phyloP scores from a whole-genome alignment of 2,888 invertebrate genomes.

The Nephrotoma guestfalica region DNA sequence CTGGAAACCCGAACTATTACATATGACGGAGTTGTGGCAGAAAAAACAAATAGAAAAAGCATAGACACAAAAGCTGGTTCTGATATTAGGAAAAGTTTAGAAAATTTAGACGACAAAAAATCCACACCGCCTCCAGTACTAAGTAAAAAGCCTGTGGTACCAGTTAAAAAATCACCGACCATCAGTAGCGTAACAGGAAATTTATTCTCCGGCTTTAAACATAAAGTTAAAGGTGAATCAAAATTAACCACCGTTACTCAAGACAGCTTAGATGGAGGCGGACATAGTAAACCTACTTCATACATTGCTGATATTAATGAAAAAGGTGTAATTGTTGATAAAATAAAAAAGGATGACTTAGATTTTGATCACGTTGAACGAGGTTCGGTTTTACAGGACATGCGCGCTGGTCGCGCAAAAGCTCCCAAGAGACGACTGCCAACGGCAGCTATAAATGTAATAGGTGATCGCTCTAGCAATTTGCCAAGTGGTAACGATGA shows the following conservation, averaged over 20 bases:
- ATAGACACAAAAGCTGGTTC: conserved; percentile 16
- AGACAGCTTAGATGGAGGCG: conserved; percentile 34
- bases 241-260: conserved; percentile 32
- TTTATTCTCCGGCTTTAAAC: conserved; percentile 44
- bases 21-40: neutral
- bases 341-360: conserved; percentile 23
- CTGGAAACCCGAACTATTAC: conserved; percentile 28
- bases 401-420: conserved; percentile 41
- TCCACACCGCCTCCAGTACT: conserved; percentile 35
- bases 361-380: conserved; percentile 55
- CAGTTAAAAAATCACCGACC: conserved; percentile 53
- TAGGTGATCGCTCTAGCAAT: conserved; percentile 26
- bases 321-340: conserved; percentile 18
- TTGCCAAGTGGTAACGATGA: conserved; percentile 23
- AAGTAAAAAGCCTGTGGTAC: conserved; percentile 47
- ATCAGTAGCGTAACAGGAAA: conserved; percentile 40
- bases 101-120: conserved; percentile 31
- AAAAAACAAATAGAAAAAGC: conserved; percentile 6
- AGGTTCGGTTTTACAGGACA: conserved; percentile 43
- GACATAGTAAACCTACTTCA: conserved; percentile 30
- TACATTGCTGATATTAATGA: conserved; percentile 18
- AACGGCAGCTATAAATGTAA: conserved; percentile 34
- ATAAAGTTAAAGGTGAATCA: conserved; percentile 39
- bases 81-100: conserved; percentile 27
- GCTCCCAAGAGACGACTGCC: conserved; percentile 47